Base-by-base conservation (phyloP, 1,140 invertebrate species). In the Penaeus japonicus region DNA sequence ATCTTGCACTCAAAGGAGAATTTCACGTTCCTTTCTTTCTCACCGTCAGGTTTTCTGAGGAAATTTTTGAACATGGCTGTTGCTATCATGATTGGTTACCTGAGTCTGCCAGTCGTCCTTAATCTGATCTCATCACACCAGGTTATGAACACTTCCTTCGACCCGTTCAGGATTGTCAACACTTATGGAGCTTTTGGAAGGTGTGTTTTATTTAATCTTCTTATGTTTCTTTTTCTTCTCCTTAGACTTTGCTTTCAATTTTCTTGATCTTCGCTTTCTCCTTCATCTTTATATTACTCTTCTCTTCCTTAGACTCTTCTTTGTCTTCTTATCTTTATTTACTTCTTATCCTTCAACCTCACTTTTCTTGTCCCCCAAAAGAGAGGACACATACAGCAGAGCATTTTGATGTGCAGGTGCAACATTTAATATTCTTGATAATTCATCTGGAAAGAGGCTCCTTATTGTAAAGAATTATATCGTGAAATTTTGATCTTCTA, bases 121-220 rank as follows among this genome's bases (percentile, higher is more conserved):
- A 93, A 93, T 87, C 91, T 93, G 0, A 53, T 93, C 17, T 93
- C 93, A 17, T 87, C 91, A 12, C 90, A 91, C 39, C 93, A 93
- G 89, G 91, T 91, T 22, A 93, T 93, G 93, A 93, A 93, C 87
- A 93, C 93, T 20, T 93, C 93, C 47, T 93, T 93, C 91, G 93
- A 93, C 77, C 92, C 93, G 35, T 91, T 93, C 59, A 84, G 93
- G 89, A 91, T 93, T 70, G 92, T 93, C 30, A 93, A 93, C 89
- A 93, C 93, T 20, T 93, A 93, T 91, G 93, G 93, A 30, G 93
- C 93, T 20, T 93, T 93, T 92, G 93, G 93, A 79, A 93, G 93
- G 93, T 93, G 86, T 27, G 30, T 62, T 24, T 30, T 62, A 4
- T 10, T 22, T 47, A n/a, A 30, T 81, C 53, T 10, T 47, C 27